Evolutionary conservation across 2,888 invertebrate species (phyloP).

Genomic region (Anarsia innoxiella): DNA sequence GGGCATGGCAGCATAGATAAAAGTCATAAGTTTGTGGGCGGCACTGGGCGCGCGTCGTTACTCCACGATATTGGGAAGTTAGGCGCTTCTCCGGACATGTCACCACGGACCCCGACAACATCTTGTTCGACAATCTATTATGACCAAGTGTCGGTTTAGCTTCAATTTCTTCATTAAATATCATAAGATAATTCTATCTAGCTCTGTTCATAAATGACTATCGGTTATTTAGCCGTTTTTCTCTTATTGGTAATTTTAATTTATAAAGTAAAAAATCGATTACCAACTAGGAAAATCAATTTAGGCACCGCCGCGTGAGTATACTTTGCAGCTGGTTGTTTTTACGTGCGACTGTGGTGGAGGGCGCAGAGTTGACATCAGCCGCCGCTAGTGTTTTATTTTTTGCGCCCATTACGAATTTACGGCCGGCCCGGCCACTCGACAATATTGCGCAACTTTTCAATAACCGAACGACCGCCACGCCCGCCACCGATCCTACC

Average conservation of each 20-base stretch:
- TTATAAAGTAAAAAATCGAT: conserved; percentile 9
- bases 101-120: conserved; percentile 48
- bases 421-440: conserved; percentile 64
- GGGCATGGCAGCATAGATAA: too few species aligned
- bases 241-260: too few species aligned
- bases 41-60: conserved; percentile 59
- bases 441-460: conserved; percentile 74
- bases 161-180: conserved; percentile 30
- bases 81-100: conserved; percentile 48
- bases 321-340: conserved; percentile 59
- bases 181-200: too few species aligned
- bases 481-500: conserved; percentile 26
- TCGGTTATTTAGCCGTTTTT: too few species aligned
- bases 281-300: conserved; percentile 60
- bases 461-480: conserved; percentile 65
- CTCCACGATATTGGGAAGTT: conserved; percentile 66
- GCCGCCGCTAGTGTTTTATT: conserved; percentile 49
- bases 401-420: conserved; percentile 73
- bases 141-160: conserved; percentile 49
- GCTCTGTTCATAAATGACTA: too few species aligned
- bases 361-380: conserved; percentile 37
- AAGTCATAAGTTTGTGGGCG: conserved; percentile 47
- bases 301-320: conserved; percentile 41
- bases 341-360: conserved; percentile 43
- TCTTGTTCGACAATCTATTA: conserved; percentile 70